A percentile compares a stretch with the other conserved stretches of the same genome.
These are phyloP conservation scores for Eumacrocentrus americanus DNA, from an alignment of 2,888 invertebrate genomes.

Conservation along the genomic window DNA sequence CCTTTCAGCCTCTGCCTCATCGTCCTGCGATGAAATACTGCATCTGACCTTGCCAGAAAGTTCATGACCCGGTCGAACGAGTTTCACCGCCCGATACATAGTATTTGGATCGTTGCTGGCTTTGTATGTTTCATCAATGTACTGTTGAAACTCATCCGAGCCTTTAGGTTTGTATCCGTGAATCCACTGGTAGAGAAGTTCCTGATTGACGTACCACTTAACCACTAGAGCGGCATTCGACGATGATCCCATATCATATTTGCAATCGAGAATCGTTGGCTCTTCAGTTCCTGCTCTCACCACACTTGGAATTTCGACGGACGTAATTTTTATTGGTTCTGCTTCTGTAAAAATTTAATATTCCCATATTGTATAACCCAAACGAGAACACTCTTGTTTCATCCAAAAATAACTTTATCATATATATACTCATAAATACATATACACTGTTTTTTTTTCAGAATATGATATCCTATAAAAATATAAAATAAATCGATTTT, in stretches of 20 bases:
- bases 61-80: slow-evolving; percentile 72
- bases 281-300: slow-evolving; percentile 67
- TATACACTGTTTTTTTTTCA: too few species aligned
- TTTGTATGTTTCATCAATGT: slow-evolving; percentile 67
- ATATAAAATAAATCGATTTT: not conserved
- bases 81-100: slow-evolving; percentile 73
- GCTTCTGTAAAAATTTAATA: slow-evolving; percentile 60
- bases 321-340: slow-evolving; percentile 67
- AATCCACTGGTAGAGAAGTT: slow-evolving; percentile 83
- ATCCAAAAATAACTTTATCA: too few species aligned
- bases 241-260: slow-evolving; percentile 69
- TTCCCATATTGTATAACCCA: not conserved
- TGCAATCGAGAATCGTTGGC: slow-evolving; percentile 73
- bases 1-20: slow-evolving; percentile 63
- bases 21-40: slow-evolving; percentile 72
- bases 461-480: too few species aligned
- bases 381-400: not conserved
- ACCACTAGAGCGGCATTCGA: slow-evolving; percentile 71
- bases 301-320: slow-evolving; percentile 68
- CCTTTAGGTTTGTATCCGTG: slow-evolving; percentile 73
- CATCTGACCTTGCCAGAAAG: slow-evolving; percentile 78
- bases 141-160: slow-evolving; percentile 59
- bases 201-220: slow-evolving; percentile 75
- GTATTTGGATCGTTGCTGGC: slow-evolving; percentile 73
- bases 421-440: too few species aligned